Base-by-base conservation (phyloP, 2,888 invertebrate genomes). In the Ornithoptera alexandrae region DNA sequence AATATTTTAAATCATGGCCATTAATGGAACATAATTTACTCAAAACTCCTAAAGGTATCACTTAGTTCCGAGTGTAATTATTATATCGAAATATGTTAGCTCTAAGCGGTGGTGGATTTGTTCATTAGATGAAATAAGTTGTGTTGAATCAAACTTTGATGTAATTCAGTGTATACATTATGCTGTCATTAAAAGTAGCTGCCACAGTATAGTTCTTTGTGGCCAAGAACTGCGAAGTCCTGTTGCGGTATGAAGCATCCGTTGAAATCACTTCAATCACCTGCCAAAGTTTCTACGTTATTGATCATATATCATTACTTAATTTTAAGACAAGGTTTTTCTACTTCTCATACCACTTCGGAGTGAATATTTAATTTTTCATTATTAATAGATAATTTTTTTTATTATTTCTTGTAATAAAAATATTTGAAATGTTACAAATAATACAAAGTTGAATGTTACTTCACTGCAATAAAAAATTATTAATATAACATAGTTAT, bases 191-290 rank as follows among this genome's bases (percentile, higher is more conserved):
- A 76, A 84, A 88, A 1, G 75, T 71, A 0, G 87, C 90, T 0
- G 89, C 89, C 0, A 90, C 79, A 0, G 86, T 84, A 81, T 92
- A 92, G 81, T 89, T 90, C 80, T 86, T 84, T 0, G 82, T 75
- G 0, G 74, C 71, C 1, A 92, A 82, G 73, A 84, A 85, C 0
- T 79, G 69, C 0, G 84, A 84, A 0, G 90, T 90, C 42, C 81
- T 78, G 78, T 89, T 87, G 7, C 86, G 80, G 0, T 78, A 78
- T 1, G 71, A 62, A 0, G 76, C 74, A 72, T 90, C 89, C 0
- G 77, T 75, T 0, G 85, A 82, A 1, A 83, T 85, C 18, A 86
- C 78, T 62, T 92, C 92, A 24, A 92, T 86, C 24, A 88, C 81
- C 91, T 92, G 50, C 17, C 50, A 50, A 50, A 50, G 50, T 50